phyloP scores from a whole-genome alignment of 1,140 invertebrate species.

The Tetranychus urticae region DNA sequence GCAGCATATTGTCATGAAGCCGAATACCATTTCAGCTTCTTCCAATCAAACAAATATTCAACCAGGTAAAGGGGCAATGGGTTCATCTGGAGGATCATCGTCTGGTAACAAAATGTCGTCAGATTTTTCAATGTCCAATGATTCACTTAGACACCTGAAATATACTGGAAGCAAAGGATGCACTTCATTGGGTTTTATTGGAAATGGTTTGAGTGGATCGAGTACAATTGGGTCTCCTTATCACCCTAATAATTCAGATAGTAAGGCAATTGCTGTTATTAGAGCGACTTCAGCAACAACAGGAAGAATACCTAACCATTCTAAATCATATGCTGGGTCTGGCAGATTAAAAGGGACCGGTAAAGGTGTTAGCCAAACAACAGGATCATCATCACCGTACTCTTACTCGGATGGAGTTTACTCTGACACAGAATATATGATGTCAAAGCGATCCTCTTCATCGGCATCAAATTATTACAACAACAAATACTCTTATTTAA shows the following conservation, averaged over 20 bases:
- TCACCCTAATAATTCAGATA: too few species aligned
- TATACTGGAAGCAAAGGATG: neutral
- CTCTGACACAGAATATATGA: neutral
- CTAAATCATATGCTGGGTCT: slow-evolving; percentile 1
- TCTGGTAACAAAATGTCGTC: neutral
- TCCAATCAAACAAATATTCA: too few species aligned
- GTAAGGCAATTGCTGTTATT: neutral
- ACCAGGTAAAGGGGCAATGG: too few species aligned
- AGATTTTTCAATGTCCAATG: neutral
- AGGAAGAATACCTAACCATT: neutral
- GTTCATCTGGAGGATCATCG: too few species aligned
- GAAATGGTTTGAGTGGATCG: too few species aligned
- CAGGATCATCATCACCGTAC: neutral
- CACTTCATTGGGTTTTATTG: neutral
- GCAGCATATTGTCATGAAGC: neutral
- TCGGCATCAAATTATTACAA: neutral
- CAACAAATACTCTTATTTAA: neutral
- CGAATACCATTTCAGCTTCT: too few species aligned
- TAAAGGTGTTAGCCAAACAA: neutral
- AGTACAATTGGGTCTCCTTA: too few species aligned
- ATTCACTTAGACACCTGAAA: neutral
- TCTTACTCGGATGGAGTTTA: neutral
- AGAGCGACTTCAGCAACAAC: neutral
- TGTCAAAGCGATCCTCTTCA: neutral
- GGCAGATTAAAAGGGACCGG: neutral